These are phyloP conservation scores for Coenonympha arcania DNA, from an alignment of 2,888 invertebrate genomes.

Conservation along the genomic window DNA sequence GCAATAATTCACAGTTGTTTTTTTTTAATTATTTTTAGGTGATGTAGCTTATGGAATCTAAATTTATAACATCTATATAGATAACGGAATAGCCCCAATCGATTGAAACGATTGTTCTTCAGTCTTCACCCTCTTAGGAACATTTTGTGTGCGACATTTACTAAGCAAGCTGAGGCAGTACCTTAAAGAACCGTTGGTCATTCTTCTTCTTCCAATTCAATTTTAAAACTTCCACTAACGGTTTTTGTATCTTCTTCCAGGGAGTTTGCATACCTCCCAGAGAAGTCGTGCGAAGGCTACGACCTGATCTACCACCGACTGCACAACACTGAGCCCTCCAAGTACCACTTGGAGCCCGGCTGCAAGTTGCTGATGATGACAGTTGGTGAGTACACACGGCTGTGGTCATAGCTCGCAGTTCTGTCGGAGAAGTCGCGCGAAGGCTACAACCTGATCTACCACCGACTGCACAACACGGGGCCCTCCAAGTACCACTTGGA, in stretches of 20 bases:
- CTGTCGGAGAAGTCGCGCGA: constrained; percentile 75
- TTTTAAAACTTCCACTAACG: no score
- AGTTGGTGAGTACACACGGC: constrained; percentile 66
- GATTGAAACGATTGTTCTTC: no score
- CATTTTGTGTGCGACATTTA: no score
- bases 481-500: constrained; percentile 76
- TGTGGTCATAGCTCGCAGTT: background rate
- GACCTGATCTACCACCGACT: constrained; percentile 77
- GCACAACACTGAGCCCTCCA: constrained; percentile 70
- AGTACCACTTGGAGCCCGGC: constrained; percentile 75
- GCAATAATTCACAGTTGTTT: no score
- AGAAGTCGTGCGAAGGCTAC: constrained; percentile 74
- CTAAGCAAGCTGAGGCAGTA: no score
- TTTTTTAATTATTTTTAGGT: no score
- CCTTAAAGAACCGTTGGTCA: no score
- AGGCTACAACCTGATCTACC: constrained; percentile 76
- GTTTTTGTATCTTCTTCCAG: constrained; percentile 59
- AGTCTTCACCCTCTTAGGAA: no score
- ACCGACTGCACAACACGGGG: constrained; percentile 72
- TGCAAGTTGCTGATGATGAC: constrained; percentile 76
- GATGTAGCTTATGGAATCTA: no score
- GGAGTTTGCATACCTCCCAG: constrained; percentile 72
- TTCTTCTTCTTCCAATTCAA: no score
- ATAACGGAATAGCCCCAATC: no score
- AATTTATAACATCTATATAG: no score